A percentile compares a stretch with the other conserved stretches of the same genome.
These are phyloP conservation scores for Harpegnathos saltator DNA, from an alignment of 1,140 invertebrate species.

Conservation along the genomic window DNA sequence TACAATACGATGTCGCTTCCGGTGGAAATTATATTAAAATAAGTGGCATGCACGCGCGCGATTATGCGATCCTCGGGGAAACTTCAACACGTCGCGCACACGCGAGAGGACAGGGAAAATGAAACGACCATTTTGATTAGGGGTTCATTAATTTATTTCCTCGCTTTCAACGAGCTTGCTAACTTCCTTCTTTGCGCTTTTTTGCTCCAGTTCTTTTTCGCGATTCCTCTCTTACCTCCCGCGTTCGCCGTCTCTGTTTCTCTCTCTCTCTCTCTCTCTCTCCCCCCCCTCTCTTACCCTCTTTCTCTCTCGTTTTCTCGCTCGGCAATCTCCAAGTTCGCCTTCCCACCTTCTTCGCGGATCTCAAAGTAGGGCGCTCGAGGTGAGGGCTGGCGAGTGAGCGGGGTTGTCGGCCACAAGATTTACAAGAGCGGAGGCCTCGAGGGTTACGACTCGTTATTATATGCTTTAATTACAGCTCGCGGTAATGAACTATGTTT, in stretches of 20 bases:
- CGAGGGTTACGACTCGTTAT: constrained; percentile 84
- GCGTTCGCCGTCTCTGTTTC: no score
- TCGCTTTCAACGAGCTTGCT: constrained; percentile 57
- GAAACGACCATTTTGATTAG: constrained; percentile 49
- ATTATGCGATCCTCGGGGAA: constrained; percentile 34
- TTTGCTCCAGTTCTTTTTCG: constrained; percentile 43
- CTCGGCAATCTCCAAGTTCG: constrained; percentile 4
- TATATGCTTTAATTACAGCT: constrained; percentile 85
- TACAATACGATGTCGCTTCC: background rate
- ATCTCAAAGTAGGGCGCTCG: constrained; percentile 65
- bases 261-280: background rate
- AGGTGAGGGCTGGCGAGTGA: constrained; percentile 55
- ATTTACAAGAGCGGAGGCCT: constrained; percentile 83
- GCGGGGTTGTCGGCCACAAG: constrained; percentile 79
- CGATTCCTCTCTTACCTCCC: constrained; percentile 17
- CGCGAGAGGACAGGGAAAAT: constrained; percentile 28
- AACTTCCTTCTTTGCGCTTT: constrained; percentile 51
- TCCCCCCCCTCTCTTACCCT: background rate
- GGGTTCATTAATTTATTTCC: constrained; percentile 60
- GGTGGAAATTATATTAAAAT: constrained; percentile 12
- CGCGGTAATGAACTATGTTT: constrained; percentile 85
- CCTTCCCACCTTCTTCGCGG: constrained; percentile 54
- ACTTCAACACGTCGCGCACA: constrained; percentile 31
- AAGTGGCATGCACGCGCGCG: constrained; percentile 3
- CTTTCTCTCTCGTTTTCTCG: background rate